A percentile compares a stretch with the other conserved stretches of the same genome.
These are phyloP conservation scores for Caenorhabditis becei DNA, from an alignment of 2,888 invertebrate genomes.

Conservation along the genomic window DNA sequence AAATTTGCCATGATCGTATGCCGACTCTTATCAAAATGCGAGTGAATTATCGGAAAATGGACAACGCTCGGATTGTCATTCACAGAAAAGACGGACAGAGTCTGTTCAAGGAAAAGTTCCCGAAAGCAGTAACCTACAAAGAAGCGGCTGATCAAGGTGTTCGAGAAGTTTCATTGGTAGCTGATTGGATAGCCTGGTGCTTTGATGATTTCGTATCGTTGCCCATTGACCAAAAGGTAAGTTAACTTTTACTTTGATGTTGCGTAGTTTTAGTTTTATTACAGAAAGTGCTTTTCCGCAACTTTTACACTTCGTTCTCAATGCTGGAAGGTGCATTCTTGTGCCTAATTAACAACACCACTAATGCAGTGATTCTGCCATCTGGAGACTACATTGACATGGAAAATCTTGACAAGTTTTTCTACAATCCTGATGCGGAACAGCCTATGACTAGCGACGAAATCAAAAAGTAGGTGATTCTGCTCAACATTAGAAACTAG, in stretches of 20 bases:
- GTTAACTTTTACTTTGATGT: background rate
- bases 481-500: too few relatives aligned
- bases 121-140: slow-evolving; percentile 47
- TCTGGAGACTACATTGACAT: slow-evolving; percentile 61
- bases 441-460: slow-evolving; percentile 35
- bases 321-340: slow-evolving; percentile 49
- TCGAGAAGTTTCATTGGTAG: slow-evolving; percentile 51
- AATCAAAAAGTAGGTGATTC: slow-evolving; percentile 35
- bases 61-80: slow-evolving; percentile 45
- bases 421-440: slow-evolving; percentile 21
- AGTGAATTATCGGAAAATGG: slow-evolving; percentile 56
- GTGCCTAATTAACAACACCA: slow-evolving; percentile 39
- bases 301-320: slow-evolving; percentile 51
- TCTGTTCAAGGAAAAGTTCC: slow-evolving; percentile 36
- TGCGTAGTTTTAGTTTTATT: background rate
- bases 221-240: slow-evolving; percentile 54
- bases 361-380: slow-evolving; percentile 33
- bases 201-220: slow-evolving; percentile 50
- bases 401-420: slow-evolving; percentile 37
- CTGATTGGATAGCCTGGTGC: slow-evolving; percentile 58
- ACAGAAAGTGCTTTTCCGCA: slow-evolving; percentile 55
- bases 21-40: slow-evolving; percentile 50
- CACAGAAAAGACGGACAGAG: slow-evolving; percentile 58
- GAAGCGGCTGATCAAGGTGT: slow-evolving; percentile 28
- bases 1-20: slow-evolving; percentile 14